Evolutionary conservation across 1,140 invertebrate species (phyloP).

Genomic region (Aphaenogaster rudis): DNA sequence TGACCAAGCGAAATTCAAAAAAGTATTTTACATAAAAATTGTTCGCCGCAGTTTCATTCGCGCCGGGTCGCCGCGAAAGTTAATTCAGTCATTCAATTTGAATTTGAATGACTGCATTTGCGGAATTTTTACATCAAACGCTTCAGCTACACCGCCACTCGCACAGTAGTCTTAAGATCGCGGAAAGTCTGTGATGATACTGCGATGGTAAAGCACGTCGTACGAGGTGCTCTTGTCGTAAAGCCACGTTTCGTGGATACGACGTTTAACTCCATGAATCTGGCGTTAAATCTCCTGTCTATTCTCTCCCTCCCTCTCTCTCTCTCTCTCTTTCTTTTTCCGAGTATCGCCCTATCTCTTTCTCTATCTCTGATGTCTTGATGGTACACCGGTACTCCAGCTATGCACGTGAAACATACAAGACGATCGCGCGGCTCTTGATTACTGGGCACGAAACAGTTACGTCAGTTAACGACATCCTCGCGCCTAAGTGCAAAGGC

Average conservation of each 20-base stretch:
- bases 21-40: conserved; percentile 29
- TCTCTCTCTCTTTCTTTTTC: not conserved
- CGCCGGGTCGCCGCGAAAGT: not conserved
- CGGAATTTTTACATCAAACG: conserved; percentile 1
- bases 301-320: not conserved
- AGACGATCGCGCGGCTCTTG: conserved; percentile 73
- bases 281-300: conserved; percentile 55
- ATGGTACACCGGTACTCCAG: not conserved
- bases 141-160: not conserved
- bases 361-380: conserved; percentile 2
- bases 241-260: conserved; percentile 38
- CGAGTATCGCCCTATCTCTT: not conserved
- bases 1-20: not conserved
- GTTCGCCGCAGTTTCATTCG: conserved; percentile 6
- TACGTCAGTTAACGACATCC: conserved; percentile 76
- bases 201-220: conserved; percentile 4
- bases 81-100: not conserved
- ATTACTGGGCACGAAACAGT: conserved; percentile 75
- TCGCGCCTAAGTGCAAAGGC: conserved; percentile 70
- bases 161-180: not conserved
- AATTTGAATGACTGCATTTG: not conserved
- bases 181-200: not conserved
- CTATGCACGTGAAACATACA: conserved; percentile 23
- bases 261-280: conserved; percentile 58
- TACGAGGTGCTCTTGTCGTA: conserved; percentile 56